phyloP scores from a whole-genome alignment of 2,113 vertebrate species.

The Cebidichthys violaceus region DNA sequence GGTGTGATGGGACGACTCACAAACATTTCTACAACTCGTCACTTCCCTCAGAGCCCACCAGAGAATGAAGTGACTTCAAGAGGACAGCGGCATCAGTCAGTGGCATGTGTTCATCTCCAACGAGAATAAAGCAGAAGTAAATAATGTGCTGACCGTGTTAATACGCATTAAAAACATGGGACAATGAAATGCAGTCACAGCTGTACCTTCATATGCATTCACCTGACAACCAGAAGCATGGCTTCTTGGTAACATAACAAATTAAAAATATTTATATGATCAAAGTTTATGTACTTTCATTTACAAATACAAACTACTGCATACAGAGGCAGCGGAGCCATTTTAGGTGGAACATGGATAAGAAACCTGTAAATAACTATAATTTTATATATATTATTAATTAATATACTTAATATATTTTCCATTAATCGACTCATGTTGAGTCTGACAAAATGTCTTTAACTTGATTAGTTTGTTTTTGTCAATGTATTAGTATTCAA shows the following conservation, averaged over 20 bases:
- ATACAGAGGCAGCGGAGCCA: not conserved
- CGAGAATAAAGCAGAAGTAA: not conserved
- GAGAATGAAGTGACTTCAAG: constrained; percentile 31
- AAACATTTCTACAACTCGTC: constrained; percentile 34
- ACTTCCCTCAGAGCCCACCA: not conserved
- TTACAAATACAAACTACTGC: not conserved
- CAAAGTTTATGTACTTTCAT: constrained; percentile 1
- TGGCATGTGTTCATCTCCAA: not conserved
- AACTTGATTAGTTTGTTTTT: not conserved
- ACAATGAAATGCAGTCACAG: not conserved
- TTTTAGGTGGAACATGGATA: not conserved
- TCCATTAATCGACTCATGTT: not conserved
- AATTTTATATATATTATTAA: no score
- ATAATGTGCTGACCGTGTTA: not conserved
- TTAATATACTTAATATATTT: not conserved
- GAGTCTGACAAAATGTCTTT: not conserved
- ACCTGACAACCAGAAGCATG: not conserved
- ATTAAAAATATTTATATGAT: not conserved
- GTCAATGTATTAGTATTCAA: not conserved
- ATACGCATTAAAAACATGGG: not conserved
- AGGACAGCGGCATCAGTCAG: constrained; percentile 41
- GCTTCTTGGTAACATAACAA: not conserved
- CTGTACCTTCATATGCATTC: not conserved
- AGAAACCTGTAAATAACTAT: not conserved
- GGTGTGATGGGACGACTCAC: constrained; percentile 14